A percentile compares a stretch with the other conserved stretches of the same genome.
phyloP scores from a whole-genome alignment of 2,113 vertebrate species.

The Alethe diademata region DNA sequence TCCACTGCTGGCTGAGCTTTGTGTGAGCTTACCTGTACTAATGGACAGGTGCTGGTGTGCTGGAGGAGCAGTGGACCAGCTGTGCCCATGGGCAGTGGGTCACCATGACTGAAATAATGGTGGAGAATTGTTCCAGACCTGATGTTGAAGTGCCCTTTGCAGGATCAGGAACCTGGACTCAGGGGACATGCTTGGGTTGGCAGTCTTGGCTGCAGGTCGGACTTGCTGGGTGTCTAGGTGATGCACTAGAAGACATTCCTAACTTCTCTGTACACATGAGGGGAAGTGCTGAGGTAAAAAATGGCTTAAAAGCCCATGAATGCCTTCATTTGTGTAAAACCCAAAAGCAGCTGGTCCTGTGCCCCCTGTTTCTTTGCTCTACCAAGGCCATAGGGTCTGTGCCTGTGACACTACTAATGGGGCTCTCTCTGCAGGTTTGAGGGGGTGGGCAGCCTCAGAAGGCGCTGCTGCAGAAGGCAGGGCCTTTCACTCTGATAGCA shows the following conservation, averaged over 20 bases:
- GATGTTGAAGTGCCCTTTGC: not conserved
- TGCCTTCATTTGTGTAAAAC: not conserved
- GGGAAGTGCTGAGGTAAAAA: not conserved
- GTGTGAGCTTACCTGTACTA: not conserved
- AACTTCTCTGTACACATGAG: not conserved
- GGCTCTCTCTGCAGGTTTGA: not conserved
- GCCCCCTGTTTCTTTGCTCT: not conserved
- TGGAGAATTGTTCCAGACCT: not conserved
- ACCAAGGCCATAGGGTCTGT: not conserved
- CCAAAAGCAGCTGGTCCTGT: accelerated
- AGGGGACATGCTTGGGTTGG: not conserved
- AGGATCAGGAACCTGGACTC: not conserved
- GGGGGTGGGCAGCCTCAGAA: not conserved
- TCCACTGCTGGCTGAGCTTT: not conserved
- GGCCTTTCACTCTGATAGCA: not conserved
- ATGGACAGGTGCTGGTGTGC: not conserved
- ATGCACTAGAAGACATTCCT: not conserved
- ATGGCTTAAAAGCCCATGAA: not conserved
- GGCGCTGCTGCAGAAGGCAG: not conserved
- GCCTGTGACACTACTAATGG: not conserved
- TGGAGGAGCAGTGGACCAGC: not conserved
- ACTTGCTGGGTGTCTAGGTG: not conserved
- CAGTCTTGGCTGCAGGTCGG: not conserved
- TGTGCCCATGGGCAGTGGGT: not conserved
- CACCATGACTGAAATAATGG: accelerated